Conservation (phyloP, 2,113 vertebrate species). For the Thamnophis sirtalis region DNA sequence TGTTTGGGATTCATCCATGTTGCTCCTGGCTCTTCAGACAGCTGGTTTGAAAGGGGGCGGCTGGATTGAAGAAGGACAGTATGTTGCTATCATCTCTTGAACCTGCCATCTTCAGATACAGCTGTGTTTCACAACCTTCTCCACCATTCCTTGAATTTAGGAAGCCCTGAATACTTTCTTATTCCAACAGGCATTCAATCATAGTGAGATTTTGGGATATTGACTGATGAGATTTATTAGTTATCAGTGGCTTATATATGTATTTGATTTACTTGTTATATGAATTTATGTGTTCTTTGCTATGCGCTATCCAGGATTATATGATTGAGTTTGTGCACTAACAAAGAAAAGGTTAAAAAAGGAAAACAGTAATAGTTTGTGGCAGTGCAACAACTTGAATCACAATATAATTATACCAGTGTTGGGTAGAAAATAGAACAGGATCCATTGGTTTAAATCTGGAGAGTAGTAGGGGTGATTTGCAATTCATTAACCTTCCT, state of each 20-base stretch:
- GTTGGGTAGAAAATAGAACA: neutral
- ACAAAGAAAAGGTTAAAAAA: neutral
- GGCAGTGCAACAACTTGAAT: neutral
- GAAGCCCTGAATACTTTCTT: neutral
- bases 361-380: neutral
- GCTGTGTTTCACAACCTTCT: neutral
- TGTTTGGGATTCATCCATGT: neutral
- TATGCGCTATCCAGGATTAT: neutral
- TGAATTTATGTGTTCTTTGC: neutral
- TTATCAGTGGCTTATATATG: neutral
- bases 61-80: neutral
- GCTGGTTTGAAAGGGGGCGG: neutral
- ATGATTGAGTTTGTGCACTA: neutral
- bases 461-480: neutral
- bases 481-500: neutral
- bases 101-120: neutral
- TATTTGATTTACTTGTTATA: neutral
- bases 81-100: neutral
- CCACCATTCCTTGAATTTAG: neutral
- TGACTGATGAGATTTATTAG: neutral
- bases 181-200: neutral
- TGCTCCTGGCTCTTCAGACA: neutral
- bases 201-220: neutral
- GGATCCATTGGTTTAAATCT: neutral
- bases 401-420: neutral